Evolutionary conservation across 2,797 vertebrate species (phyloP), one percentile per base, ranked within the genome.

Genomic region (Carcharodon carcharias): DNA sequence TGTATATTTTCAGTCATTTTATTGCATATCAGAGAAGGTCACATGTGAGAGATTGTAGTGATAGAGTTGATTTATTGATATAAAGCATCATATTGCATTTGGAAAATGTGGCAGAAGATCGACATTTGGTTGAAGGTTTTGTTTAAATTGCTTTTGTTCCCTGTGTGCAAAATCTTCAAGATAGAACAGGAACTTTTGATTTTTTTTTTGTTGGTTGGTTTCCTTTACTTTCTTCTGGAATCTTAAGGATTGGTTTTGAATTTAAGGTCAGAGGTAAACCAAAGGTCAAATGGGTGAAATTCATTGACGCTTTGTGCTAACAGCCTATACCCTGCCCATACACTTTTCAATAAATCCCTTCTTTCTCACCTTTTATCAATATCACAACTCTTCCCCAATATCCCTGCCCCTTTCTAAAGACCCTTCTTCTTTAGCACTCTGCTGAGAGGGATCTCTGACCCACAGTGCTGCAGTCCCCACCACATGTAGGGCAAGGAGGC

Each of bases 1-100:
- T 63, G 89, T 92, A 35, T 77, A 95, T 95, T 95, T 73, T 56
- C 94, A 54, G 45, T 95, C 94, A 95, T 54, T 95, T 73, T 73
- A 73, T 95, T 73, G 7, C 18, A 73, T 56, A 56, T 95, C 94
- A 50, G 50, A 73, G 69, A 50, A 95, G 45, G 69, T 95, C 69
- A 73, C 26, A 73, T 71, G 50, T 50, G 31, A n/a, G 67, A 56
- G 69, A 54, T 95, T 95, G 31, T 56, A 56, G 45, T 11, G 31
- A 54, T 73, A 40, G 50, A 73, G 94, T 56, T 95, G 50, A 95
- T 95, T 31, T 71, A 95, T 71, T 77, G 67, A 95, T 35, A 95
- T 77, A 16, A 18, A 54, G 54, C 50, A 77, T 95, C 69, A 16
- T 73, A 56, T 73, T 95, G 94, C 40, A 14, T 54, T 95, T 73